Evolutionary conservation across 2,888 invertebrate species (phyloP), one percentile per base, ranked within the genome.

Genomic region (Arctia plantaginis): DNA sequence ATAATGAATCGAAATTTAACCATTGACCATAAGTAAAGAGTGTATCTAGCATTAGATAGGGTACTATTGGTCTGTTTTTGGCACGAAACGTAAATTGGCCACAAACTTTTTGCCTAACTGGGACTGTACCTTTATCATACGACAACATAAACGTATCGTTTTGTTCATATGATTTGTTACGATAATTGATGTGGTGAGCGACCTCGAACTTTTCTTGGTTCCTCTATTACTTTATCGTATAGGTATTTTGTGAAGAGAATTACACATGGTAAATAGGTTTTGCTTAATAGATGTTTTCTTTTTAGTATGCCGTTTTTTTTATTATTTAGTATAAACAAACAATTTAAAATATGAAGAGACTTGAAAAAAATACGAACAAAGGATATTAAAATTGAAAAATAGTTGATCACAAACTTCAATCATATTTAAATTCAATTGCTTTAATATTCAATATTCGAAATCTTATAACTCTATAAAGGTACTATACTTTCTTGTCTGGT

Each of bases 131-230:
- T 47, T 77, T 72, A 67, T 23, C 66, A 69, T 51, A 67, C 47
- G 51, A 78, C 76, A 70, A 78, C 74, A 72, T 69, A 71, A 71
- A n/a, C 69, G 59, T 83, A 79, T 77, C 73, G 73, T 77, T 81
- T 81, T 77, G 73, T 78, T 76, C 82, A 76, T 77, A 81, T 80
- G 85, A 85, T 84, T 85, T 84, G 85, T 85, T 83, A 81, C 85
- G 51, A 83, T 85, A 84, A 84, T 84, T 84, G 81, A 83, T 83
- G 78, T 44, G 27, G 30, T 76, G 47, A 44, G 66, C 69, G 77
- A 77, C 82, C 80, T 82, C 77, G 72, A 66, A 18, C 4, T 82
- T 77, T 78, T 75, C 55, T 66, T 55, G 62, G 47, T n/a, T 47
- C 76, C 75, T 84, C 81, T 77, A 76, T 80, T 74, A 67, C 68